A percentile compares a stretch with the other conserved stretches of the same genome.
These are phyloP conservation scores for Liposcelis brunnea DNA, from an alignment of 2,888 invertebrate genomes.

Conservation along the genomic window DNA sequence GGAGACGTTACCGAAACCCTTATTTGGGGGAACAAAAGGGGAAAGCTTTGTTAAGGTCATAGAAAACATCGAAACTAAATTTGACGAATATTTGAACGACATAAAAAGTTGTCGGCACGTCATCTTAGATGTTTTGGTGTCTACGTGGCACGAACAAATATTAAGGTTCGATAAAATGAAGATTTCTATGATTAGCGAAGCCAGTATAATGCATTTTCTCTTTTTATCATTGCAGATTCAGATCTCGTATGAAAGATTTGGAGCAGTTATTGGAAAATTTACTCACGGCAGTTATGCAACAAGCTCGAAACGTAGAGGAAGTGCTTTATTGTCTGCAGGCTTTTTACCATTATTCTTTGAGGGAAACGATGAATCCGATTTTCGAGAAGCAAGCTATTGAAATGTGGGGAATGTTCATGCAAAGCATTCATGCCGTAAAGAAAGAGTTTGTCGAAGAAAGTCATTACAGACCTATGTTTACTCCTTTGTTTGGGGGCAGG, in stretches of 20 bases:
- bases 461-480: slow-evolving; percentile 41
- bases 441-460: slow-evolving; percentile 44
- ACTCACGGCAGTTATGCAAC: slow-evolving; percentile 58
- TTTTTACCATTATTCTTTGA: slow-evolving; percentile 57
- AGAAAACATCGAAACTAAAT: slow-evolving; percentile 54
- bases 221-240: slow-evolving; percentile 25
- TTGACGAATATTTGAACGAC: slow-evolving; percentile 41
- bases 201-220: not conserved
- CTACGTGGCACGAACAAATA: slow-evolving; percentile 69
- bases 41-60: slow-evolving; percentile 47
- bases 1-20: slow-evolving; percentile 45
- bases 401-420: slow-evolving; percentile 56
- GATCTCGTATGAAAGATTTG: slow-evolving; percentile 32
- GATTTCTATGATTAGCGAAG: slow-evolving; percentile 3
- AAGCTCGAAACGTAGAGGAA: slow-evolving; percentile 63
- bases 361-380: slow-evolving; percentile 49
- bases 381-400: slow-evolving; percentile 49
- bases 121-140: slow-evolving; percentile 60
- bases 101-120: slow-evolving; percentile 41
- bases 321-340: slow-evolving; percentile 60
- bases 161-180: slow-evolving; percentile 21
- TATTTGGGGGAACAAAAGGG: slow-evolving; percentile 59
- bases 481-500: slow-evolving; percentile 56
- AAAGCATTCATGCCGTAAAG: slow-evolving; percentile 56
- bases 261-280: slow-evolving; percentile 69